These are phyloP conservation scores for Pseudomyrmex dendroicus DNA, from an alignment of 1,140 invertebrate genomes.

Conservation along the genomic window DNA sequence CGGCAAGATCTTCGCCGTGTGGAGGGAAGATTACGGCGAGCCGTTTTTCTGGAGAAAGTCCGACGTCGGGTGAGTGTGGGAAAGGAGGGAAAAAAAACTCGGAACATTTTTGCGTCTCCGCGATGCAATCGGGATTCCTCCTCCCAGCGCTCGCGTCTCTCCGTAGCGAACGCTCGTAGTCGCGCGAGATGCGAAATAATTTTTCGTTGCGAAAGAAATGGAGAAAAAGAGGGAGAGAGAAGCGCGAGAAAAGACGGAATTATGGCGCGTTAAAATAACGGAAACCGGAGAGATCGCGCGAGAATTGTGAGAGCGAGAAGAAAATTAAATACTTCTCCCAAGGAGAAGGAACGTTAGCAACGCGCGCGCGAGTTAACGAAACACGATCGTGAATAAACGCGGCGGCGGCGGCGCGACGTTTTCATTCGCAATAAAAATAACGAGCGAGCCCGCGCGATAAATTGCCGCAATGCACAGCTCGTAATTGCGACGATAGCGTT, in stretches of 20 bases:
- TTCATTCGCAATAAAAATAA: conserved; percentile 63
- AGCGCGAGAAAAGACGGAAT: no score
- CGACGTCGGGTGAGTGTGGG: conserved; percentile 71
- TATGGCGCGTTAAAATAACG: conserved; percentile 8
- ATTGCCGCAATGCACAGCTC: conserved; percentile 50
- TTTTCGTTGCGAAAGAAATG: not conserved
- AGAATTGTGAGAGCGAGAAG: conserved; percentile 16
- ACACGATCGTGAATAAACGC: conserved; percentile 56
- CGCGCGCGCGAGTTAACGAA: conserved; percentile 35
- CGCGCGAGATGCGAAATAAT: conserved; percentile 11
- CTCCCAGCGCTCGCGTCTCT: not conserved
- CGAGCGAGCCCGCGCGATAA: conserved; percentile 53
- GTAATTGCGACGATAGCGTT: conserved; percentile 58
- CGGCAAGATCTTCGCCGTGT: conserved; percentile 86
- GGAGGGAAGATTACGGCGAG: conserved; percentile 84
- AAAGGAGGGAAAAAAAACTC: not conserved
- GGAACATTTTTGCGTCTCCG: not conserved
- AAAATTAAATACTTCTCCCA: conserved; percentile 35
- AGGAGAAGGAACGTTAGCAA: conserved; percentile 30
- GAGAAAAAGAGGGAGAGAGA: not conserved
- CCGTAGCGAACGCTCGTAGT: not conserved
- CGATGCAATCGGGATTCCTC: not conserved
- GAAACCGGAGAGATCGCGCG: not conserved
- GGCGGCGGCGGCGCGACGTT: not conserved
- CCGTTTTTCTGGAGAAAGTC: conserved; percentile 86